These are phyloP conservation scores for Synanthedon tipuliformis DNA, from an alignment of 2,888 invertebrate genomes.

Conservation along the genomic window DNA sequence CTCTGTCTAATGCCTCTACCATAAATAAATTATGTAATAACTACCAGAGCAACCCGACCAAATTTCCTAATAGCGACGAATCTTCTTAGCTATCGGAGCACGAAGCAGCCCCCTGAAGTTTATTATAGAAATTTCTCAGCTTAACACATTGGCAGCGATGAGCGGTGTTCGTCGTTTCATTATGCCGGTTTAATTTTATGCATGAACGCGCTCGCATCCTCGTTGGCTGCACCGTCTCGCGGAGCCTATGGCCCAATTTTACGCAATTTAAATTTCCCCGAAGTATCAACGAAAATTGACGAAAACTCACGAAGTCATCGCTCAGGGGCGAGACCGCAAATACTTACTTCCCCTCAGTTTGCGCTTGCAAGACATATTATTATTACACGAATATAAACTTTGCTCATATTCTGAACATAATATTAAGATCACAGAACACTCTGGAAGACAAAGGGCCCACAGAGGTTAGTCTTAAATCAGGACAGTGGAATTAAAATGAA, in stretches of 20 bases:
- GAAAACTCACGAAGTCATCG: constrained; percentile 19
- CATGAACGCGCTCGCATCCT: constrained; percentile 50
- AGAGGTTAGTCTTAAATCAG: too few relatives aligned
- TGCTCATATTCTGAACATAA: too few relatives aligned
- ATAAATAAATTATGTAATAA: too few relatives aligned
- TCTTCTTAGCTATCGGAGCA: neutral
- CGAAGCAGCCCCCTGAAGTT: constrained; percentile 14
- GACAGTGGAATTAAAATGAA: too few relatives aligned
- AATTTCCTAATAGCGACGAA: too few relatives aligned
- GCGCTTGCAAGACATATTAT: neutral
- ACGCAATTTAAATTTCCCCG: constrained; percentile 30
- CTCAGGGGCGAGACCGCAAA: constrained; percentile 18
- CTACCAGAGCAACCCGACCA: too few relatives aligned
- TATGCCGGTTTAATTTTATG: constrained; percentile 68
- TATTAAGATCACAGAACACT: too few relatives aligned
- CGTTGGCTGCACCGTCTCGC: constrained; percentile 14
- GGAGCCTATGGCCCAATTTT: constrained; percentile 13
- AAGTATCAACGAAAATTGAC: constrained; percentile 18
- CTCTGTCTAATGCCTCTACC: too few relatives aligned
- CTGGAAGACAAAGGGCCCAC: too few relatives aligned
- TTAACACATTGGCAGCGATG: constrained; percentile 35
- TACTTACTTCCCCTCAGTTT: constrained; percentile 22
- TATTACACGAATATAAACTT: too few relatives aligned
- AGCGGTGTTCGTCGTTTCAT: constrained; percentile 45
- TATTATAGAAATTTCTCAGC: constrained; percentile 40